These are phyloP conservation scores for Sebastes trivittatus DNA, from an alignment of 2,797 vertebrate species.

Conservation along the genomic window DNA sequence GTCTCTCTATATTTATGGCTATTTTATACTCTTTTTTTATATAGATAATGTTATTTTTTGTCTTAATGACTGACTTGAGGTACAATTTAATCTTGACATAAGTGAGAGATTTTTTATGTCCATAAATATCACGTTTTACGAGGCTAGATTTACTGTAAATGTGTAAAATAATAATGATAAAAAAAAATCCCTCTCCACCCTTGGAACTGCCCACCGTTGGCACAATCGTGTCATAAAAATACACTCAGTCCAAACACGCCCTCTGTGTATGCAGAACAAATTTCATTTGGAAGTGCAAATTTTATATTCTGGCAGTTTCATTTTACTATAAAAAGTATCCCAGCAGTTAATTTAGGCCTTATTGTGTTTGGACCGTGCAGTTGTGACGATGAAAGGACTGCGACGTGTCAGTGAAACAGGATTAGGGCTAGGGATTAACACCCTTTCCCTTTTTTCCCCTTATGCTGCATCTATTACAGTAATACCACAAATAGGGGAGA, in stretches of 20 bases:
- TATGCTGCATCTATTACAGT: neutral
- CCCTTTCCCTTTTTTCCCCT: neutral
- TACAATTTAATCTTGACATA: neutral
- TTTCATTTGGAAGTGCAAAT: constrained; percentile 29
- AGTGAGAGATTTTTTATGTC: neutral
- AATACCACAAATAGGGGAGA: neutral
- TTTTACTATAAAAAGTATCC: constrained; percentile 1
- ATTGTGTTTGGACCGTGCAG: neutral
- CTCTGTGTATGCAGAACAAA: constrained; percentile 9
- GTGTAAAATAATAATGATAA: neutral
- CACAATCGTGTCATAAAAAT: constrained; percentile 26
- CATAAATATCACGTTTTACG: constrained; percentile 14
- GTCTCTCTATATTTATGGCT: neutral
- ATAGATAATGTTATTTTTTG: neutral
- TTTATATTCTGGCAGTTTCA: constrained; percentile 15
- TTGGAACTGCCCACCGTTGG: constrained; percentile 3
- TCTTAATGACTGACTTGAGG: neutral
- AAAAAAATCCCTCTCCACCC: neutral
- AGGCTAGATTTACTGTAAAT: constrained; percentile 25
- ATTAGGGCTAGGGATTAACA: neutral
- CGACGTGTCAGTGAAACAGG: neutral
- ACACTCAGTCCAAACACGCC: constrained; percentile 6
- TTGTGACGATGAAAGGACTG: constrained; percentile 1
- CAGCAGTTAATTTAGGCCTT: constrained; percentile 1
- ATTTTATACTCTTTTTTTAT: neutral